Conservation (phyloP, 2,113 vertebrate species). For the Ceyx cyanopectus region DNA sequence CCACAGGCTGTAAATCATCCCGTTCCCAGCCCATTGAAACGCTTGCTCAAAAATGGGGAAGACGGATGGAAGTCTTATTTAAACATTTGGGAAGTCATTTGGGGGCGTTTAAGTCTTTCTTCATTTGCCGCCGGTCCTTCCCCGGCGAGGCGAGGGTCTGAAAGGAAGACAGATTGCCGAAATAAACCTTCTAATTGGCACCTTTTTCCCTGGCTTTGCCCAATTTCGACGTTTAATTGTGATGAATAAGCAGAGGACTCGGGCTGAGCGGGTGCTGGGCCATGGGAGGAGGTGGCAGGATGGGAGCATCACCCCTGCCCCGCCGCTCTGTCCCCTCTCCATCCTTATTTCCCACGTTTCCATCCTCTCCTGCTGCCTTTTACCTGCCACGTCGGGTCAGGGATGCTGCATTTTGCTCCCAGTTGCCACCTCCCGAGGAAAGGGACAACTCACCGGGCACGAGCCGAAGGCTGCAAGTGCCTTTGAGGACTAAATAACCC, state of each 20-base stretch:
- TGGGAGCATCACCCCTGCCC: background rate
- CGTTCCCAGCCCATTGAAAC: fast-evolving
- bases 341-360: background rate
- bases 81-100: conserved; percentile 37
- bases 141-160: background rate
- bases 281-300: fast-evolving
- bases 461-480: fast-evolving
- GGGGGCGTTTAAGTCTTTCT: background rate
- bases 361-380: fast-evolving
- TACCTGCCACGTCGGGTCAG: fast-evolving
- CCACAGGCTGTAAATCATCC: background rate
- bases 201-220: background rate
- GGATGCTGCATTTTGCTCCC: fast-evolving
- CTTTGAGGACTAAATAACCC: background rate
- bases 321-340: background rate
- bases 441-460: fast-evolving
- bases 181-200: conserved; percentile 38
- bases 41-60: background rate
- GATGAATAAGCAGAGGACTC: background rate
- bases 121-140: background rate
- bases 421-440: fast-evolving
- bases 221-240: background rate
- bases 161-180: background rate
- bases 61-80: conserved; percentile 14
- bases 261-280: background rate